These are phyloP conservation scores for Aphaenogaster rudis DNA, from an alignment of 1,140 invertebrate genomes.

Conservation along the genomic window DNA sequence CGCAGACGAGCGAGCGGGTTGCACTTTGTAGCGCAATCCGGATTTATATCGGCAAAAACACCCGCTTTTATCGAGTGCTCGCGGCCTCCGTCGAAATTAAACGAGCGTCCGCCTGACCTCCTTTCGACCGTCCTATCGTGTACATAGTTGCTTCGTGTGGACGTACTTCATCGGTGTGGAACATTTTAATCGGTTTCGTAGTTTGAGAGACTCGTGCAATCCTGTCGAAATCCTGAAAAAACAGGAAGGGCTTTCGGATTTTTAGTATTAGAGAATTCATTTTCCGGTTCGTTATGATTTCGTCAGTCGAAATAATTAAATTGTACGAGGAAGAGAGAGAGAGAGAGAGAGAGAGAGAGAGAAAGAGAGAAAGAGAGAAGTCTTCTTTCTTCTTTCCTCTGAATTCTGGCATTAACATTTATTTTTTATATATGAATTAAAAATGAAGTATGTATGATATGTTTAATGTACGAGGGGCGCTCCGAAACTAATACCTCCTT, in stretches of 20 bases:
- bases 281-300: slow-evolving; percentile 26
- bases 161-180: slow-evolving; percentile 49
- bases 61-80: slow-evolving; percentile 63
- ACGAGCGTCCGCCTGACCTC: slow-evolving; percentile 67
- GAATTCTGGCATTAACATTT: background rate
- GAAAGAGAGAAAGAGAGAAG: too few relatives aligned
- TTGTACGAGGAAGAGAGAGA: background rate
- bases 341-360: too few relatives aligned
- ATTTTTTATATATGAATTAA: background rate
- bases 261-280: slow-evolving; percentile 34
- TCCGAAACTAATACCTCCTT: too few relatives aligned
- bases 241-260: slow-evolving; percentile 3
- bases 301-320: background rate
- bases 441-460: background rate
- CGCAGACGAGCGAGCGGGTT: slow-evolving; percentile 55
- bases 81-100: slow-evolving; percentile 73
- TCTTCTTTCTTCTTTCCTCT: too few relatives aligned
- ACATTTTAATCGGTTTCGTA: slow-evolving; percentile 73
- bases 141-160: slow-evolving; percentile 41
- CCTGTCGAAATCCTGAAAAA: slow-evolving; percentile 38
- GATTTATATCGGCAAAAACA: slow-evolving; percentile 73
- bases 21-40: slow-evolving; percentile 69
- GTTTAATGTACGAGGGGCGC: background rate
- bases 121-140: slow-evolving; percentile 40
- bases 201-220: slow-evolving; percentile 45